Evolutionary conservation across 2,888 invertebrate species (phyloP), one percentile per base, ranked within the genome.

Genomic region (Cosmopolites sordidus): DNA sequence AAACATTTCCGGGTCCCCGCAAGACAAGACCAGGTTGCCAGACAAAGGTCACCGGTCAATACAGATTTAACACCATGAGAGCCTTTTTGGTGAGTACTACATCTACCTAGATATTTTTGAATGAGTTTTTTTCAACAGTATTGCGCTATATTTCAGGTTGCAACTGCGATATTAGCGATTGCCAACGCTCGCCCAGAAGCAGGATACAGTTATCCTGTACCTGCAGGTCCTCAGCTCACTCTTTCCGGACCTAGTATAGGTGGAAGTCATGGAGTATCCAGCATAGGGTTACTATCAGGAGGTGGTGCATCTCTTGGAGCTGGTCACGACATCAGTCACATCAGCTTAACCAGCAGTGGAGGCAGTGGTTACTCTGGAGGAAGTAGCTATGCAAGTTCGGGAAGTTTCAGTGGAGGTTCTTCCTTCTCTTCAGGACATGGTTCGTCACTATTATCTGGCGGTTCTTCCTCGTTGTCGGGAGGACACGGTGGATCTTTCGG

Each of bases 191-290:
- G 58, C 3, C 58, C 58, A 1, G 58, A 51, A 48, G 16, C 52
- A 2, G 58, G 58, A 11, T 58, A 58, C 51, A 58, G 56, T 17
- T 58, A 58, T 17, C 56, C 58, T 2, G 53, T 42, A 15, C 58
- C 58, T 16, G 43, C 53, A 9, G 58, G 56, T 17, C 51, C 54
- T 3, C 27, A 44, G 14, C 43, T 58, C 14, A 14, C 53, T 1
- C 38, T 56, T 5, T 43, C 50, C 12, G 58, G 58, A 12, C 56
- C 58, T 12, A 56, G 56, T 16, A 56, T 56, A 18, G 58, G 58
- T 18, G 56, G 58, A 15, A 57, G 56, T 41, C 58, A 58, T 22
- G 58, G 58, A 12, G 40, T 58, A 8, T 56, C 56, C 3, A 56
- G 55, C 27, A 58, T 58, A 17, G 46, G 40, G n/a, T 39, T 48